A percentile compares a stretch with the other conserved stretches of the same genome.
phyloP scores from a whole-genome alignment of 1,140 invertebrate genomes.

The Monochamus saltuarius region DNA sequence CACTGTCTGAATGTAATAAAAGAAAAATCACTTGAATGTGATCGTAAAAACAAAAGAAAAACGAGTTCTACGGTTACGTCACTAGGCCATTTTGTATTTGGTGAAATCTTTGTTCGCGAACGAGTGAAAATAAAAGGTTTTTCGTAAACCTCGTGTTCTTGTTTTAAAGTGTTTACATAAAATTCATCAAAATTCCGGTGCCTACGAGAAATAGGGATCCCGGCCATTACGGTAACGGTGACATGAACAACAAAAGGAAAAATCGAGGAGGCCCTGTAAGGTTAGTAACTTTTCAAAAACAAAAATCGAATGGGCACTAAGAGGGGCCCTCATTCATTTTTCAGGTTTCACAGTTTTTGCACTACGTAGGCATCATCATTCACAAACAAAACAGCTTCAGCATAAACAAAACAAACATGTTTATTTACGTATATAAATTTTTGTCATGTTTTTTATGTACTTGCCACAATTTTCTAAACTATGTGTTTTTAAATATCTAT shows the following conservation, averaged over 20 bases:
- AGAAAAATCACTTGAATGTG: constrained; percentile 17
- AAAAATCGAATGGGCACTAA: not conserved
- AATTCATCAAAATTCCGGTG: constrained; percentile 62
- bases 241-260: constrained; percentile 62
- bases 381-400: too few relatives aligned
- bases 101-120: constrained; percentile 29
- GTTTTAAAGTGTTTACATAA: constrained; percentile 26
- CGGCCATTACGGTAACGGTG: constrained; percentile 58
- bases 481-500: too few relatives aligned
- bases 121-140: constrained; percentile 19
- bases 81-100: constrained; percentile 50
- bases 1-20: constrained; percentile 1
- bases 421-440: too few relatives aligned
- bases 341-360: not conserved
- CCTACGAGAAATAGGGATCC: constrained; percentile 62
- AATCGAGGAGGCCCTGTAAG: constrained; percentile 60
- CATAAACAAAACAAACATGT: too few relatives aligned
- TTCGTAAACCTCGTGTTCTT: constrained; percentile 25
- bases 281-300: constrained; percentile 38
- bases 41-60: constrained; percentile 27
- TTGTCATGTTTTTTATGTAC: too few relatives aligned
- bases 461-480: too few relatives aligned
- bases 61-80: constrained; percentile 44
- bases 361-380: too few relatives aligned
- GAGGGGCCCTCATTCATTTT: not conserved